Evolutionary conservation across 2,888 invertebrate species (phyloP).

Genomic region (Tinea trinotella): DNA sequence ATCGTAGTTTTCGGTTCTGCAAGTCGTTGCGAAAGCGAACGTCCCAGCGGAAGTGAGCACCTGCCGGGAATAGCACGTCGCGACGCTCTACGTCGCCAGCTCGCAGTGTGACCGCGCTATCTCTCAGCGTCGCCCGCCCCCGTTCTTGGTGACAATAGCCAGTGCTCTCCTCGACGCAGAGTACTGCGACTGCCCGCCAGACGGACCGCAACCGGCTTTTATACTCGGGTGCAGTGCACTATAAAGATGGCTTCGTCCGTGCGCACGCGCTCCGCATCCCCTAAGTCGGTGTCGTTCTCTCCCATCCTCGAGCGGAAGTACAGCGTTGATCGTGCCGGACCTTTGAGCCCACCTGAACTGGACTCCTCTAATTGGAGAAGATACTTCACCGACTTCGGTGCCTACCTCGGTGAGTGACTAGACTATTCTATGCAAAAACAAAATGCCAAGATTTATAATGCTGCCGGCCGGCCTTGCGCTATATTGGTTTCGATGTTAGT

Average conservation of each 20-base stretch:
- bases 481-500: conserved; percentile 59
- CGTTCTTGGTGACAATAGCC: conserved; percentile 28
- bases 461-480: conserved; percentile 61
- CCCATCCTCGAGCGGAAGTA: conserved; percentile 74
- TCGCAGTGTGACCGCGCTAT: conserved; percentile 62
- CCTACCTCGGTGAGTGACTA: conserved; percentile 65
- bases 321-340: conserved; percentile 44
- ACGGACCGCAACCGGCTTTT: conserved; percentile 46
- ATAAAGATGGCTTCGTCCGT: conserved; percentile 68
- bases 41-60: conserved; percentile 54
- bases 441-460: conserved; percentile 1
- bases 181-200: conserved; percentile 48
- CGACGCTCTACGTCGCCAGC: conserved; percentile 54
- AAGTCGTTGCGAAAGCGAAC: conserved; percentile 48
- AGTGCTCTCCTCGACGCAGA: conserved; percentile 17
- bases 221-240: conserved; percentile 38
- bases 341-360: conserved; percentile 40
- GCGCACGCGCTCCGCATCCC: conserved; percentile 77
- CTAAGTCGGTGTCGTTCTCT: conserved; percentile 77
- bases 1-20: not conserved
- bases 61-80: conserved; percentile 69
- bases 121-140: conserved; percentile 59
- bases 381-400: conserved; percentile 66
- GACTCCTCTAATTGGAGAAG: conserved; percentile 58
- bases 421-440: not conserved